phyloP scores from a whole-genome alignment of 1,140 invertebrate genomes.

The Apis florea region DNA sequence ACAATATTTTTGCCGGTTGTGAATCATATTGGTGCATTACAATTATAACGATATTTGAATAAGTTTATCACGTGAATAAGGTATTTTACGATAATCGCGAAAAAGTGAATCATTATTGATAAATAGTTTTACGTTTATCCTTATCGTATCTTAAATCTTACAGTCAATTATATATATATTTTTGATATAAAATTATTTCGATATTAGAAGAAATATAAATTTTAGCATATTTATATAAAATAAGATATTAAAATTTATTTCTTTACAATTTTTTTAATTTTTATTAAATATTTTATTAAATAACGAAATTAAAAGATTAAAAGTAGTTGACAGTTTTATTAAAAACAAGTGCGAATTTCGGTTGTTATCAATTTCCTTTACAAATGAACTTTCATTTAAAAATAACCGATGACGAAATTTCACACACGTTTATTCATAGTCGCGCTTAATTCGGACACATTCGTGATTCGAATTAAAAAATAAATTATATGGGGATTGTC shows the following conservation, averaged over 20 bases:
- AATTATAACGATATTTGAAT: not conserved
- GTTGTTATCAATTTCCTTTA: not conserved
- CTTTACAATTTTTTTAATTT: not conserved
- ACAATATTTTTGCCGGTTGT: not conserved
- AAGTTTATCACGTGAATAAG: too few relatives aligned
- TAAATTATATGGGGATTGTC: not conserved
- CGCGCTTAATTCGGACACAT: constrained; percentile 18
- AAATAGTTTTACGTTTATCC: not conserved
- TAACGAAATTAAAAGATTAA: not conserved
- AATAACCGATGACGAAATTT: constrained; percentile 58
- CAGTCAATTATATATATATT: too few relatives aligned
- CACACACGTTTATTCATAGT: constrained; percentile 1
- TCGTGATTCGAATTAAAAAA: not conserved
- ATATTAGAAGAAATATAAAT: not conserved
- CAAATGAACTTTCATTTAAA: constrained; percentile 52
- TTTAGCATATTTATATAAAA: too few relatives aligned
- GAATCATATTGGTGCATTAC: not conserved
- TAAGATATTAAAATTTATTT: not conserved
- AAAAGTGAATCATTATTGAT: too few relatives aligned
- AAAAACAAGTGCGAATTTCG: not conserved
- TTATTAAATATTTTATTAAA: too few relatives aligned
- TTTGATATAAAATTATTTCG: not conserved
- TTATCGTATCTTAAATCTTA: not conserved
- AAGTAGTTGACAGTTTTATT: not conserved
- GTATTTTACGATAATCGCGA: too few relatives aligned